phyloP scores from a whole-genome alignment of 2,888 invertebrate species.

The Coleophora flavipennella region DNA sequence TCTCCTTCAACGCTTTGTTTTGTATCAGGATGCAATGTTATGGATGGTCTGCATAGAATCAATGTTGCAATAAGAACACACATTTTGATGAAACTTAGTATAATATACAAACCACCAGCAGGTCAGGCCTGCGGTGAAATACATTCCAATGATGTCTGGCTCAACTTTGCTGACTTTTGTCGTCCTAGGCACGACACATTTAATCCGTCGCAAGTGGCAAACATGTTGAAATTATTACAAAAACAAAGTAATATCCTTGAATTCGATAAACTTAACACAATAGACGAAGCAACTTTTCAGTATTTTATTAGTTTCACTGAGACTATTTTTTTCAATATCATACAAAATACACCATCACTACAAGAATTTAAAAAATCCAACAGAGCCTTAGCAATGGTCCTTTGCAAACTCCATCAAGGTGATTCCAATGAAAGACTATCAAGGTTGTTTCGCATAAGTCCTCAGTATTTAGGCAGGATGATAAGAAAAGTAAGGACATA shows the following conservation, averaged over 20 bases:
- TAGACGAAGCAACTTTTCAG: not conserved
- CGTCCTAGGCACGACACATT: not conserved
- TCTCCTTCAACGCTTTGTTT: not conserved
- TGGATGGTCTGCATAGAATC: not conserved
- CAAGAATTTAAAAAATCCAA: not conserved
- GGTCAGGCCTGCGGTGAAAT: not conserved
- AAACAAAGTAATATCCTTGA: not conserved
- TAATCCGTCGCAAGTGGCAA: not conserved
- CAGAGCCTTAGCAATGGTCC: not conserved
- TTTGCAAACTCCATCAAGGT: slow-evolving; percentile 1
- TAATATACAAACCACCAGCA: not conserved
- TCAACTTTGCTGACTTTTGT: not conserved
- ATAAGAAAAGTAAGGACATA: not conserved
- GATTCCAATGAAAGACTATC: slow-evolving; percentile 3
- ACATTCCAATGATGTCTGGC: not conserved
- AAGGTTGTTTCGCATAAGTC: not conserved
- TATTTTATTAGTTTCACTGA: not conserved
- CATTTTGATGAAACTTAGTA: not conserved
- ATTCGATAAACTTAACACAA: too few relatives aligned
- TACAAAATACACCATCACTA: slow-evolving; percentile 1
- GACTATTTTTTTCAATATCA: not conserved
- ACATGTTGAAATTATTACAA: not conserved
- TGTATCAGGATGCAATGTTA: not conserved
- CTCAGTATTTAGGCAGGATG: not conserved
- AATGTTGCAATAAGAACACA: not conserved